A percentile compares a stretch with the other conserved stretches of the same genome.
Conservation (phyloP, 2,113 vertebrate species). For the Megaceryle maxima region DNA sequence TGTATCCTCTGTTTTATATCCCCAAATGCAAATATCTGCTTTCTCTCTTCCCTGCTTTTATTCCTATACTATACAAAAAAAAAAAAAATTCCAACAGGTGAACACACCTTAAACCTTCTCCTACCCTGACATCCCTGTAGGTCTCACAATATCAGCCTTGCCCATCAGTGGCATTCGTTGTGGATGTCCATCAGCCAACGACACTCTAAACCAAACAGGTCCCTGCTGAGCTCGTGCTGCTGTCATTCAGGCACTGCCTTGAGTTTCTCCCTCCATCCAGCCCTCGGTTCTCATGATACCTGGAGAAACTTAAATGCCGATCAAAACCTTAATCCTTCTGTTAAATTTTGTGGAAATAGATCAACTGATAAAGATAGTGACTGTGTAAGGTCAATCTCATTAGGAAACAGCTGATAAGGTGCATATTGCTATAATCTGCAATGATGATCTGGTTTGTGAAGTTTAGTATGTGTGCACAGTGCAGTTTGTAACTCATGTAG, state of each 20-base stretch:
- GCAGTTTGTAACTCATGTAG: not conserved
- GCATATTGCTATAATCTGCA: not conserved
- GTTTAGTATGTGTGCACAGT: fast-evolving
- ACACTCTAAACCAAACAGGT: not conserved
- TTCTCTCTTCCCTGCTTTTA: not conserved
- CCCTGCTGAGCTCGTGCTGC: not conserved
- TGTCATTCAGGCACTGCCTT: not conserved
- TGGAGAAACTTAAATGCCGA: not conserved
- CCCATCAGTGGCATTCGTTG: not conserved
- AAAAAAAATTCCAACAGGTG: too few relatives aligned
- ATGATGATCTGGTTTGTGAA: not conserved
- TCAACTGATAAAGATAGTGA: not conserved
- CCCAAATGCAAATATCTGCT: not conserved
- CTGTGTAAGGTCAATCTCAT: not conserved
- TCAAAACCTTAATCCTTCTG: not conserved
- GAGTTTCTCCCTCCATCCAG: not conserved
- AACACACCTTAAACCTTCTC: not conserved
- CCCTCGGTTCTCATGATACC: not conserved
- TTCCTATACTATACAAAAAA: not conserved
- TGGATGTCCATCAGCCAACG: not conserved
- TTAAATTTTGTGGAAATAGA: not conserved
- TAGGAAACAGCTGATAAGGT: not conserved
- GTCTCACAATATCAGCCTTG: not conserved
- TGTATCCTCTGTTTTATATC: not conserved
- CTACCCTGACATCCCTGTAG: not conserved